Evolutionary conservation across 2,797 vertebrate genomes (phyloP).

Genomic region (Anomalospiza imberbis): DNA sequence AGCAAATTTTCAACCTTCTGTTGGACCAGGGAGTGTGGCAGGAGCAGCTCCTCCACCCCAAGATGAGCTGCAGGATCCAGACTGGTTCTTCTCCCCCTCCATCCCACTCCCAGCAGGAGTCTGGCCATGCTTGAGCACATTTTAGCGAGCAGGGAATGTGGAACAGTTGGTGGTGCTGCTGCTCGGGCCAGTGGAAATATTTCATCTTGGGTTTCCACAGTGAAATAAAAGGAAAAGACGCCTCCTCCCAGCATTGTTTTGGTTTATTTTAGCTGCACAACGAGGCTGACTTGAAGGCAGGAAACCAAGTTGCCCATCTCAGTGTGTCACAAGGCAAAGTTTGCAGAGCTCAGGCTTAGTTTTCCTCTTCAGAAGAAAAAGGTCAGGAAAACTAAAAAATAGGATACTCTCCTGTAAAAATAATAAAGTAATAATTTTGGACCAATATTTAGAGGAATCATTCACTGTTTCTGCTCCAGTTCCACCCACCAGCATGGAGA

Average conservation of each 20-base stretch:
- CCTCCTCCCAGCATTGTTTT: background rate
- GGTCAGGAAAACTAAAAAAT: background rate
- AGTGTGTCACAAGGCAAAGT: background rate
- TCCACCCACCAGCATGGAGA: background rate
- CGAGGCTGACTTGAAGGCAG: background rate
- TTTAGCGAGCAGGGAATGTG: constrained; percentile 10
- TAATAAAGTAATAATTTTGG: background rate
- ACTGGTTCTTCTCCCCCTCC: background rate
- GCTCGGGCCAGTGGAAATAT: background rate
- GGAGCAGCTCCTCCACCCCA: background rate
- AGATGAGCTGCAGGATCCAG: background rate
- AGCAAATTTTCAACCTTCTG: background rate
- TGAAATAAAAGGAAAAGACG: background rate
- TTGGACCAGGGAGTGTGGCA: background rate
- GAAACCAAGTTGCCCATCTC: background rate
- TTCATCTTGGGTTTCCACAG: constrained; percentile 24
- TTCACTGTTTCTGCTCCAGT: background rate
- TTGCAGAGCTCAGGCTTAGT: background rate
- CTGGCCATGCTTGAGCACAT: background rate
- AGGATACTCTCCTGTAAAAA: background rate
- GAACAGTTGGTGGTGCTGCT: constrained; percentile 22
- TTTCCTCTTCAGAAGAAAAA: background rate
- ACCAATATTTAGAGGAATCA: background rate
- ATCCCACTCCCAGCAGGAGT: background rate
- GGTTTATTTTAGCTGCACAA: constrained; percentile 8